A percentile compares a stretch with the other conserved stretches of the same genome.
These are phyloP conservation scores for Tetraodon nigroviridis DNA, from an alignment of 2,113 vertebrate species.

Conservation along the genomic window DNA sequence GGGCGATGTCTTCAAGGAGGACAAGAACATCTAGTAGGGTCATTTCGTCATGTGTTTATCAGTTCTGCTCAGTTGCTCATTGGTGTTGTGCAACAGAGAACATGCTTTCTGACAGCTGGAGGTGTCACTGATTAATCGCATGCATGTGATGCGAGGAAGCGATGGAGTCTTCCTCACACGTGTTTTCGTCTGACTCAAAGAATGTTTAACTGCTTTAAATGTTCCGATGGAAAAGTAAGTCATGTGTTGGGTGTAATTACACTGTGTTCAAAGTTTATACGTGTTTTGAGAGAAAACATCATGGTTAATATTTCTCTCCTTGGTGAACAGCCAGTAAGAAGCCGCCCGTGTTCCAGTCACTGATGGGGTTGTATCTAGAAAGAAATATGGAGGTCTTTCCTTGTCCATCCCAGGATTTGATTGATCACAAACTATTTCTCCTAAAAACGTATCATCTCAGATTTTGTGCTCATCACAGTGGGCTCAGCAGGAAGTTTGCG, in stretches of 20 bases:
- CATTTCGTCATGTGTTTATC: slow-evolving; percentile 41
- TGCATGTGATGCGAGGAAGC: slow-evolving; percentile 45
- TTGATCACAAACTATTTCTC: too few relatives aligned
- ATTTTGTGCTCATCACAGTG: too few relatives aligned
- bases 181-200: slow-evolving; percentile 48
- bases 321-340: slow-evolving; percentile 29
- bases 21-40: slow-evolving; percentile 32
- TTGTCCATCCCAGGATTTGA: too few relatives aligned
- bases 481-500: too few relatives aligned
- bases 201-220: slow-evolving; percentile 72
- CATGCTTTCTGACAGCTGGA: slow-evolving; percentile 48
- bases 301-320: slow-evolving; percentile 62
- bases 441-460: too few relatives aligned
- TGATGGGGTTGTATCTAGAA: background rate
- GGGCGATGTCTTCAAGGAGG: slow-evolving; percentile 4
- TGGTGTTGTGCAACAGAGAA: slow-evolving; percentile 50
- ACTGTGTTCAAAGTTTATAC: slow-evolving; percentile 69
- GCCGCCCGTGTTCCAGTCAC: slow-evolving; percentile 2
- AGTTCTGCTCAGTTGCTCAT: slow-evolving; percentile 57
- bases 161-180: slow-evolving; percentile 49
- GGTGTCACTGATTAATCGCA: slow-evolving; percentile 63
- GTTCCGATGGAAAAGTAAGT: slow-evolving; percentile 56
- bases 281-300: slow-evolving; percentile 67
- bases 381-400: too few relatives aligned
- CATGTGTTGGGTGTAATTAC: slow-evolving; percentile 69